These are phyloP conservation scores for Drosophila multiciliata DNA, from an alignment of 2,888 invertebrate genomes.

Conservation along the genomic window DNA sequence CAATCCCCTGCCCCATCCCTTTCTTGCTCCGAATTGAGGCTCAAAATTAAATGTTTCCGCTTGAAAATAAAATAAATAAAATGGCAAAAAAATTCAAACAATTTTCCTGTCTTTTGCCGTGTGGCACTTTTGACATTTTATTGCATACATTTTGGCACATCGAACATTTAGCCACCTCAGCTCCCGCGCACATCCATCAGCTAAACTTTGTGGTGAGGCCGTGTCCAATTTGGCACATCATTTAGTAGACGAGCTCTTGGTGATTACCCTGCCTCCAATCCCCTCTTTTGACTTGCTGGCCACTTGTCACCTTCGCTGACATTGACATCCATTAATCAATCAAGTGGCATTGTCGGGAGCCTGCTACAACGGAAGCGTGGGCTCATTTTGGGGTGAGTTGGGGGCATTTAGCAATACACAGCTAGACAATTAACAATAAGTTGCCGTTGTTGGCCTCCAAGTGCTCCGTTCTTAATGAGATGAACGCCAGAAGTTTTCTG, in stretches of 20 bases:
- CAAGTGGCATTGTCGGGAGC: constrained; percentile 48
- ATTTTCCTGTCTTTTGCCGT: constrained; percentile 69
- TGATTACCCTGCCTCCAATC: constrained; percentile 42
- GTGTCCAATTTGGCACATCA: constrained; percentile 74
- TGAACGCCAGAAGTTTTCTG: constrained; percentile 40
- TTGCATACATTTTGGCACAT: constrained; percentile 63
- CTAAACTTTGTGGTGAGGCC: constrained; percentile 3
- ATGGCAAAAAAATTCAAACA: constrained; percentile 29
- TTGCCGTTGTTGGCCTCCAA: constrained; percentile 36
- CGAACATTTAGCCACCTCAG: neutral
- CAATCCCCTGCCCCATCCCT: neutral
- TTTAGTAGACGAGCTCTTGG: constrained; percentile 54
- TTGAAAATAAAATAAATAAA: constrained; percentile 17
- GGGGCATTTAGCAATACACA: constrained; percentile 34
- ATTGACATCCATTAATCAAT: constrained; percentile 77
- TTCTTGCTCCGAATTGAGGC: constrained; percentile 28
- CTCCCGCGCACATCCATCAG: neutral
- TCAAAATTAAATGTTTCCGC: constrained; percentile 72
- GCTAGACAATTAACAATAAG: constrained; percentile 64
- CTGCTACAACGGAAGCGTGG: neutral
- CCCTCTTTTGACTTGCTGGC: constrained; percentile 57
- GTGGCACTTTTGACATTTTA: constrained; percentile 72
- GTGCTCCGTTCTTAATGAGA: constrained; percentile 49
- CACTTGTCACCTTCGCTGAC: constrained; percentile 76
- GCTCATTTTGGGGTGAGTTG: too few relatives aligned